Evolutionary conservation across 2,113 vertebrate species (phyloP).

Genomic region (Tursiops truncatus): DNA sequence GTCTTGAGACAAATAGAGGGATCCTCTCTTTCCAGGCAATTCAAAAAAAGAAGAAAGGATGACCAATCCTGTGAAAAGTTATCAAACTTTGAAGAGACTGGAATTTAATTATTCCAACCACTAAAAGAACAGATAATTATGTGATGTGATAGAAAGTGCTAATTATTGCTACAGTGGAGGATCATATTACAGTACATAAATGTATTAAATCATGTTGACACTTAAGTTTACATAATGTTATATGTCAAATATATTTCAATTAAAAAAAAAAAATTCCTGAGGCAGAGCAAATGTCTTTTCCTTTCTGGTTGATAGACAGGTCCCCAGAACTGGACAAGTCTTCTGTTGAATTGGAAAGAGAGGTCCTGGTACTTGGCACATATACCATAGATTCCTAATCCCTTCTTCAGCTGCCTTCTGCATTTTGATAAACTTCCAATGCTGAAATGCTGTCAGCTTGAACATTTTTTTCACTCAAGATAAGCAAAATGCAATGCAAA

Average conservation of each 20-base stretch:
- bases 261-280: background rate
- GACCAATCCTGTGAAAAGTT: background rate
- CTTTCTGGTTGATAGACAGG: background rate
- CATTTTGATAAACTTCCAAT: background rate
- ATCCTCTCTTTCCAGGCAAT: background rate
- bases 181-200: background rate
- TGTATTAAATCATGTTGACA: background rate
- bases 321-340: background rate
- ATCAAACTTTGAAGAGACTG: background rate
- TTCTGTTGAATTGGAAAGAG: background rate
- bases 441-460: background rate
- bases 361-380: background rate
- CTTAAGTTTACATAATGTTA: background rate
- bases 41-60: background rate
- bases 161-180: background rate
- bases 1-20: background rate
- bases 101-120: background rate
- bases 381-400: background rate
- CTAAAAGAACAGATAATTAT: background rate
- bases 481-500: background rate
- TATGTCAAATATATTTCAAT: background rate
- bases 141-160: background rate
- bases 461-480: background rate
- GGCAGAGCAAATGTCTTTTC: background rate
- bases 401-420: background rate